Conservation (phyloP, 2,797 vertebrate genomes). For the Ctenopoma multispine region DNA sequence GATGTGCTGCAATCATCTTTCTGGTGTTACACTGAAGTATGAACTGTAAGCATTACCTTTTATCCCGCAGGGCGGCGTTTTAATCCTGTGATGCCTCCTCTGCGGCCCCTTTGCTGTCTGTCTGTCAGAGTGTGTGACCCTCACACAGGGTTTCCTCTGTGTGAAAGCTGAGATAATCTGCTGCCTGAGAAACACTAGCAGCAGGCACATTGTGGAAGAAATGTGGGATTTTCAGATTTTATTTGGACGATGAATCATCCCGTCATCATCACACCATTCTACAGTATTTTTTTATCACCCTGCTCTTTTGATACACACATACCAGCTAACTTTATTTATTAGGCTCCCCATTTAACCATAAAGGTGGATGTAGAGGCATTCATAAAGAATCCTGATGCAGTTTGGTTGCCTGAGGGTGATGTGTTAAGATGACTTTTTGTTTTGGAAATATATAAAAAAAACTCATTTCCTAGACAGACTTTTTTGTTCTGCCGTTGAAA, state of each 20-base stretch:
- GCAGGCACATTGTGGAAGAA: background rate
- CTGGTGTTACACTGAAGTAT: background rate
- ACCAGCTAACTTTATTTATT: background rate
- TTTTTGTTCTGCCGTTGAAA: background rate
- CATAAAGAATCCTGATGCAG: background rate
- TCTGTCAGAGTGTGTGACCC: background rate
- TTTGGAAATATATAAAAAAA: background rate
- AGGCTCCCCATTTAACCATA: background rate
- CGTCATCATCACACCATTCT: background rate
- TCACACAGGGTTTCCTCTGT: background rate
- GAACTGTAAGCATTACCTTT: background rate
- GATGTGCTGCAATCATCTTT: background rate
- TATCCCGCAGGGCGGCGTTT: background rate
- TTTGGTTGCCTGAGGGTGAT: background rate
- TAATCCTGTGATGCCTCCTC: background rate
- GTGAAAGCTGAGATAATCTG: conserved; percentile 8
- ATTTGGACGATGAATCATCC: conserved; percentile 23
- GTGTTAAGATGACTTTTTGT: background rate
- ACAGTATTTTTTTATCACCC: background rate
- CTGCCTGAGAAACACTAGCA: conserved; percentile 11
- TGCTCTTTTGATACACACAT: background rate
- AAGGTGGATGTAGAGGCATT: background rate
- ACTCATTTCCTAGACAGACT: background rate
- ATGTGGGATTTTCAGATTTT: conserved; percentile 12
- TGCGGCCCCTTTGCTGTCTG: background rate